These are phyloP conservation scores for Clistopyga incitator DNA, from an alignment of 2,888 invertebrate genomes.

Conservation along the genomic window DNA sequence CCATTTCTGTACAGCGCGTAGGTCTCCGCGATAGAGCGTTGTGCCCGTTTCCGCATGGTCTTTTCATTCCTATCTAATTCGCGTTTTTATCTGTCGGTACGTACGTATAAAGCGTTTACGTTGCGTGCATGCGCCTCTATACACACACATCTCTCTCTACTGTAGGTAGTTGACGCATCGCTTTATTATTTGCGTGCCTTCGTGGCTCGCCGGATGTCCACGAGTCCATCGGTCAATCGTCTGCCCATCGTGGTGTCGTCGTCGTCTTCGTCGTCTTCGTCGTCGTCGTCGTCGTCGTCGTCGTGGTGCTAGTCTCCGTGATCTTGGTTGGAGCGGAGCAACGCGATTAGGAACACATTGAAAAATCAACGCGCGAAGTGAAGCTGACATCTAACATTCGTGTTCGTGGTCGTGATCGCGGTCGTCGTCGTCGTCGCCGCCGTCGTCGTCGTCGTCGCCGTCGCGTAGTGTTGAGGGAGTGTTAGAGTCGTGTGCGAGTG, in stretches of 20 bases:
- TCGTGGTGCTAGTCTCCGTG: not conserved
- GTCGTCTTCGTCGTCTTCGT: not conserved
- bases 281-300: constrained; percentile 10
- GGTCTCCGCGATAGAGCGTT: not conserved
- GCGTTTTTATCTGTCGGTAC: constrained; percentile 6
- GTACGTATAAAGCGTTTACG: not conserved
- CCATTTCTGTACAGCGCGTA: not conserved
- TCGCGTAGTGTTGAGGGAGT: not conserved
- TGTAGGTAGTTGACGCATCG: constrained; percentile 60
- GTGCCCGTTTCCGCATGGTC: constrained; percentile 1
- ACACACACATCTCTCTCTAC: constrained; percentile 6
- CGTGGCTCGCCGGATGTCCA: constrained; percentile 63
- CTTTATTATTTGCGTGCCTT: constrained; percentile 58
- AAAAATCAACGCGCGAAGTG: not conserved
- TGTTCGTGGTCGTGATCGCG: constrained; percentile 8
- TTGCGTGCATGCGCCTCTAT: not conserved
- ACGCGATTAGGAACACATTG: constrained; percentile 1
- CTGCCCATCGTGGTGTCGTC: constrained; percentile 20
- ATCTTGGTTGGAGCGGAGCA: constrained; percentile 26
- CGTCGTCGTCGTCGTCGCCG: constrained; percentile 11
- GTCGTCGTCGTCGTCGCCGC: constrained; percentile 2
- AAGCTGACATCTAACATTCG: constrained; percentile 7
- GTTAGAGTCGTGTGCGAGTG: constrained; percentile 9
- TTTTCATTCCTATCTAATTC: constrained; percentile 20
- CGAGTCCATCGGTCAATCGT: constrained; percentile 62